Percentiles rank a stretch among this genome's conserved stretches.
Conservation (phyloP, 2,888 invertebrate species). For the Sarcophaga rosellei region DNA sequence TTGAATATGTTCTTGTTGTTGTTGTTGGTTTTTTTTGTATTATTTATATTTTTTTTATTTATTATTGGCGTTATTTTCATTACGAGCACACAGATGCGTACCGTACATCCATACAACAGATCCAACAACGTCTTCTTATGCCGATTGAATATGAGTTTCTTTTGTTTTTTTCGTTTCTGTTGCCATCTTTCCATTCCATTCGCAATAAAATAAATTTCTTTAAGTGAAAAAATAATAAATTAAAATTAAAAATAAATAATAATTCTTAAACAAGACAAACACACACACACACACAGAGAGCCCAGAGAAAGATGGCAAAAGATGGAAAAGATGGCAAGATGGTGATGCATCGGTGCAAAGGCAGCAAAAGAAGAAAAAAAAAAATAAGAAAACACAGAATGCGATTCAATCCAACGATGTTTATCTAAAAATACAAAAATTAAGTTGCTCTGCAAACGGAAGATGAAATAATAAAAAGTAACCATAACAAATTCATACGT, state of each 20-base stretch:
- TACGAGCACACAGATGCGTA: neutral
- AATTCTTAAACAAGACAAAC: conserved; percentile 40
- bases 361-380: conserved; percentile 18
- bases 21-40: no score
- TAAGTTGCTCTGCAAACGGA: conserved; percentile 60
- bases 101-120: neutral
- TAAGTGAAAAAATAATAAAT: conserved; percentile 68
- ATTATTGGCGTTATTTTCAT: neutral
- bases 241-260: conserved; percentile 64
- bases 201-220: conserved; percentile 68
- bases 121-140: conserved; percentile 27
- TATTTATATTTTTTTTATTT: neutral
- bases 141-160: neutral
- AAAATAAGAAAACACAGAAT: conserved; percentile 2
- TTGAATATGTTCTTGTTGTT: neutral
- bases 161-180: conserved; percentile 3
- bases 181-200: conserved; percentile 43
- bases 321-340: neutral
- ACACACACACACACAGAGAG: neutral
- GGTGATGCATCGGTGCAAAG: neutral
- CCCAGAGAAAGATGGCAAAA: conserved; percentile 14
- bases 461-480: conserved; percentile 36
- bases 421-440: conserved; percentile 64
- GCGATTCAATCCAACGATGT: conserved; percentile 57
- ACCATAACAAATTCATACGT: conserved; percentile 40